phyloP scores from a whole-genome alignment of 92 coral and sea anemone genomes.

The Muricea muricata region DNA sequence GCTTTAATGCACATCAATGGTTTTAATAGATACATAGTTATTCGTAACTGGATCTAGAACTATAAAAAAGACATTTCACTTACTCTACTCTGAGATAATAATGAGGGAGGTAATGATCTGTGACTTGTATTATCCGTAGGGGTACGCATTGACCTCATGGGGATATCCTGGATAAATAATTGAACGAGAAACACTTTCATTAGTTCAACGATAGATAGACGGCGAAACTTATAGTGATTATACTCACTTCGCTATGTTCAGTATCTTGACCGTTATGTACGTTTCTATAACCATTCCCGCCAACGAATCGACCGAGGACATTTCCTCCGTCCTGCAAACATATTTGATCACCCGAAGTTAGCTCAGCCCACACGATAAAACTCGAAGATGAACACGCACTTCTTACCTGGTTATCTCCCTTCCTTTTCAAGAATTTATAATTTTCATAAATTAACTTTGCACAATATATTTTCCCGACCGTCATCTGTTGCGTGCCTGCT shows the following conservation, averaged over 20 bases:
- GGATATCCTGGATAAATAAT: constrained; percentile 29
- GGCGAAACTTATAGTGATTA: too few species aligned
- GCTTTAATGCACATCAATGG: too few species aligned
- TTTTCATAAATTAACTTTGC: constrained; percentile 99
- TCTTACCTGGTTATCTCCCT: constrained; percentile 69
- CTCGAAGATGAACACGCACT: neutral
- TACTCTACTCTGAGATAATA: constrained; percentile 27
- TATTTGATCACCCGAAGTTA: too few species aligned
- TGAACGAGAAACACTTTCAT: too few species aligned
- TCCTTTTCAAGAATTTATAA: constrained; percentile 90
- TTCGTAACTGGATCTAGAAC: too few species aligned
- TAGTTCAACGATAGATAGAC: too few species aligned
- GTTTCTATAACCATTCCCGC: constrained; percentile 80
- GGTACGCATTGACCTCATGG: constrained; percentile 19
- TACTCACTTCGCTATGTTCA: constrained; percentile 77
- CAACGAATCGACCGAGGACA: constrained; percentile 88
- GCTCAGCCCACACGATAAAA: too few species aligned
- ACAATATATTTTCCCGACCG: constrained; percentile 98
- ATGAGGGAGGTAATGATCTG: constrained; percentile 33
- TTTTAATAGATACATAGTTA: too few species aligned
- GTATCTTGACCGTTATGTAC: constrained; percentile 76
- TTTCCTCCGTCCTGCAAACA: constrained; percentile 50
- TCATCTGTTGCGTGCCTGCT: constrained; percentile 92
- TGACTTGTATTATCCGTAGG: constrained; percentile 25
- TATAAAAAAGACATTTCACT: too few species aligned